Percentiles rank a stretch among this genome's conserved stretches.
Conservation (phyloP, 2,113 vertebrate species). For the Vimba vimba region DNA sequence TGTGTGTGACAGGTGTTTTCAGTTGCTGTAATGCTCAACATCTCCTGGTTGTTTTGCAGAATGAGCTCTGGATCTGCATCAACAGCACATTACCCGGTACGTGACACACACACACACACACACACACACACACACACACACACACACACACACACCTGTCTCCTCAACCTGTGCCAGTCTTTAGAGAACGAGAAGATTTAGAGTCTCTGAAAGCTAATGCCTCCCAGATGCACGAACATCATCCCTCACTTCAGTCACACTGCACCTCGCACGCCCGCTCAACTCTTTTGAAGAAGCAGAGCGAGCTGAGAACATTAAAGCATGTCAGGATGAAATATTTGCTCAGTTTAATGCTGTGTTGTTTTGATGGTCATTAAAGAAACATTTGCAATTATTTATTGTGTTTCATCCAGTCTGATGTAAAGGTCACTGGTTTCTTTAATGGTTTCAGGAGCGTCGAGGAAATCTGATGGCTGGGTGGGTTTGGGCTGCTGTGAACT, state of each 20-base stretch:
- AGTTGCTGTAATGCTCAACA: slow-evolving; percentile 6
- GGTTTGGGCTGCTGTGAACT: slow-evolving; percentile 97
- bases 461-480: slow-evolving; percentile 96
- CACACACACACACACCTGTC: slow-evolving; percentile 17
- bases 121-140: background rate
- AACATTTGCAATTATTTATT: background rate
- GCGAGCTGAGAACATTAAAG: slow-evolving; percentile 27
- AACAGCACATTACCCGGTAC: slow-evolving; percentile 97
- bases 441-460: slow-evolving; percentile 81
- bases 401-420: background rate
- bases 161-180: slow-evolving; percentile 28
- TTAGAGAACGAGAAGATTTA: slow-evolving; percentile 38
- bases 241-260: too few relatives aligned
- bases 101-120: slow-evolving; percentile 1
- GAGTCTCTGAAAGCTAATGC: slow-evolving; percentile 43
- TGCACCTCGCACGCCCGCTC: background rate
- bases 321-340: slow-evolving; percentile 22
- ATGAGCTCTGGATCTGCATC: slow-evolving; percentile 95
- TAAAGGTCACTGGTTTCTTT: background rate
- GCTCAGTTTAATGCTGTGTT: background rate
- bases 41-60: slow-evolving; percentile 73
- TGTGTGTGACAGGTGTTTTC: too few relatives aligned
- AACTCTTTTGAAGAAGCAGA: slow-evolving; percentile 33
- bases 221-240: slow-evolving; percentile 50
- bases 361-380: slow-evolving; percentile 13